Conservation (phyloP, 2,888 invertebrate genomes). For the Microctonus aethiopoides region DNA sequence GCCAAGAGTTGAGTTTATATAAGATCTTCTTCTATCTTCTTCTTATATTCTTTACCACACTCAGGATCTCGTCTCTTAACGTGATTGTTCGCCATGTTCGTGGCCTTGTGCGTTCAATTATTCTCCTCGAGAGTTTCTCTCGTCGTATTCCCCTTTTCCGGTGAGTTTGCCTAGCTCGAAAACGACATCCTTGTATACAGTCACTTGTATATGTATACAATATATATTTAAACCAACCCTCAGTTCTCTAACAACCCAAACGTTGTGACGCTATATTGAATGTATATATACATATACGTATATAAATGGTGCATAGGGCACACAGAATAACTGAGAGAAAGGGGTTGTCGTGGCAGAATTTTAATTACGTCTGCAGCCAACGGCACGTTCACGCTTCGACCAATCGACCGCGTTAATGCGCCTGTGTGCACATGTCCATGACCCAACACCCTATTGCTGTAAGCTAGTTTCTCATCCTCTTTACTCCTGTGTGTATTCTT, state of each 20-base stretch:
- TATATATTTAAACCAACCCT: not conserved
- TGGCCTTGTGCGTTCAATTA: constrained; percentile 9
- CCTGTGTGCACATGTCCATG: constrained; percentile 12
- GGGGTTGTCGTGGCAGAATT: constrained; percentile 30
- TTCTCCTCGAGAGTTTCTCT: constrained; percentile 10
- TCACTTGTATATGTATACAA: not conserved
- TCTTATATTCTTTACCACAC: not conserved
- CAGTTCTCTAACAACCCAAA: not conserved
- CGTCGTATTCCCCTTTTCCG: not conserved
- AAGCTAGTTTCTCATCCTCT: not conserved
- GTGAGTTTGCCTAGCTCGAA: constrained; percentile 1
- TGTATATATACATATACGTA: not conserved
- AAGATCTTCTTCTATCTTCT: not conserved
- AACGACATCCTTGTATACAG: not conserved
- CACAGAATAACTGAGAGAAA: not conserved
- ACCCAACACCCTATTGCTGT: constrained; percentile 2
- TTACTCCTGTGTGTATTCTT: no score
- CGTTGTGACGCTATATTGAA: not conserved
- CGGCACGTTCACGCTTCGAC: constrained; percentile 21
- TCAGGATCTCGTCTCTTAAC: not conserved
- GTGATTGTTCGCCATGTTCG: constrained; percentile 6
- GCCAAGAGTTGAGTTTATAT: no score
- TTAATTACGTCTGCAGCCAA: constrained; percentile 27
- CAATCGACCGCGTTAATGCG: constrained; percentile 22
- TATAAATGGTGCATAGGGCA: not conserved